Base-by-base conservation (phyloP, 2,797 vertebrate genomes). In the Rousettus madagascariensis region DNA sequence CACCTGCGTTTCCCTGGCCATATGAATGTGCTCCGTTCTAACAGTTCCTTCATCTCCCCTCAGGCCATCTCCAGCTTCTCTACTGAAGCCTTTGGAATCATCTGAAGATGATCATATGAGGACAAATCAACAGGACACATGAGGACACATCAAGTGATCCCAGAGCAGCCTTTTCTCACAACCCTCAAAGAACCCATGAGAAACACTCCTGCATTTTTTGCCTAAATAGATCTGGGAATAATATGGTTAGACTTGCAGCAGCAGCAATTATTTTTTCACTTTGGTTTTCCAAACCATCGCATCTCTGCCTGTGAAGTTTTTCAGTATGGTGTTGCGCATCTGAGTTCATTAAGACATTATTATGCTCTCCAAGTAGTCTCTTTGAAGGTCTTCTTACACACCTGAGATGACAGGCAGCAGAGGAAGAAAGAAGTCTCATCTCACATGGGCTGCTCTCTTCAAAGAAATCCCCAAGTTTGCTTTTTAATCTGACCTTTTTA, bases 281-380 rank as follows among this genome's bases (percentile, higher is more conserved):
- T 87, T 43, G 33, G 28, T 90, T 92, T 96, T 97, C 43, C 78
- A 36, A 86, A 49, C 82, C 13, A 69, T 90, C 51, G 20, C 24
- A 41, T 65, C 77, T 77, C 66, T 61, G 13, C 30, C 75, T 83
- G 46, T 61, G 61, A 77, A 89, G 51, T 33, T 55, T 55, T 86
- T 49, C 90, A 46, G 59, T 38, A 20, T 16, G 30, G 17, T 57
- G 33, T 49, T 71, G 8, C 33, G 90, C 51, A 43, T 59, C 41
- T 41, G 33, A 53, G 24, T 72, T 95, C 59, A 80, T 77, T 36
- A 74, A 61, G 57, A 43, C 75, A 57, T 24, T 75, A 68, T 46
- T 26, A 46, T 26, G 20, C 41, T 75, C 63, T 78, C 63, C 61
- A 65, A 69, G 72, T 22, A 33, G 49, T 51, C 6, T 87, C 71